A percentile compares a stretch with the other conserved stretches of the same genome.
These are phyloP conservation scores for Amphipyra berbera DNA, from an alignment of 2,888 invertebrate genomes.

Conservation along the genomic window DNA sequence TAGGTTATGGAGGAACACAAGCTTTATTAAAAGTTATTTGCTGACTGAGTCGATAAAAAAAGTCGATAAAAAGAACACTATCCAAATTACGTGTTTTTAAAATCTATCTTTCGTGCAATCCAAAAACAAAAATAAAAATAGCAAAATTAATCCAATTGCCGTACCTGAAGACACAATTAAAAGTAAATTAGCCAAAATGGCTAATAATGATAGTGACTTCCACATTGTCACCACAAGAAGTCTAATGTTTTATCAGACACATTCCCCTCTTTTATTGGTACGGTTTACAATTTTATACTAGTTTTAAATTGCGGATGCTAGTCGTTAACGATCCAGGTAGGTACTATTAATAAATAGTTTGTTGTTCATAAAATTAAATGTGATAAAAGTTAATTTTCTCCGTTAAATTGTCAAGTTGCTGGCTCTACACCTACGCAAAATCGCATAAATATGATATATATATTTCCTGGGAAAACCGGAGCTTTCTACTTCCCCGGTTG, in stretches of 20 bases:
- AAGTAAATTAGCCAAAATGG: constrained; percentile 34
- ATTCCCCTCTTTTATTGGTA: constrained; percentile 36
- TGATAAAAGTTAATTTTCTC: too few species aligned
- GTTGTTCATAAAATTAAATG: constrained; percentile 19
- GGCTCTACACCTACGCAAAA: too few species aligned
- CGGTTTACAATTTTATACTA: constrained; percentile 5
- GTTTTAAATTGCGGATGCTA: constrained; percentile 41
- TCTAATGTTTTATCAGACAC: constrained; percentile 1
- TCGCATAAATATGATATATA: too few species aligned
- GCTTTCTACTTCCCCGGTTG: too few species aligned
- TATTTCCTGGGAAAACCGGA: too few species aligned
- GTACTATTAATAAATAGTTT: constrained; percentile 23
- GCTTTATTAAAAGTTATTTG: too few species aligned
- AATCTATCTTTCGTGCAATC: background rate
- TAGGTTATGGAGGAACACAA: too few species aligned
- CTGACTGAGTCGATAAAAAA: too few species aligned
- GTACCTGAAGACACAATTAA: constrained; percentile 27
- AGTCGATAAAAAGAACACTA: too few species aligned
- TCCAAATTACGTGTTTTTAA: background rate
- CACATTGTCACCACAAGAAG: constrained; percentile 46
- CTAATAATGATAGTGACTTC: constrained; percentile 41
- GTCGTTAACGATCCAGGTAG: constrained; percentile 10
- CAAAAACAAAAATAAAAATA: background rate
- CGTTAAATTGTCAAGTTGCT: too few species aligned
- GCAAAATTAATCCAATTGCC: background rate